phyloP scores from a whole-genome alignment of 2,888 invertebrate species.

The Heliconius ethilla region DNA sequence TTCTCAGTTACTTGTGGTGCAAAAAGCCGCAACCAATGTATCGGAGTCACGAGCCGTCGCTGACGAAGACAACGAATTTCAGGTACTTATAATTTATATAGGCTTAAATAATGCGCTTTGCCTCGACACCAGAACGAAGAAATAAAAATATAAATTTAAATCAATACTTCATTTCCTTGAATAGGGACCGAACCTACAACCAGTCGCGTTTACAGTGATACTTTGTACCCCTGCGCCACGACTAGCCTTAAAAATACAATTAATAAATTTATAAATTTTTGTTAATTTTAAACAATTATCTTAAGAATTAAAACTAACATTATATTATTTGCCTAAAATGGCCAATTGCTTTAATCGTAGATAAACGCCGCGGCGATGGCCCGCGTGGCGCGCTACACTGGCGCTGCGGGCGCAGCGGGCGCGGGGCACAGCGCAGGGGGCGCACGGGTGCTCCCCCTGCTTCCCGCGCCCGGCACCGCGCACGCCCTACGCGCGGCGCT shows the following conservation, averaged over 20 bases:
- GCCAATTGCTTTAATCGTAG: not conserved
- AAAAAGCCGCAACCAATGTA: conserved; percentile 49
- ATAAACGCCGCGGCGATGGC: conserved; percentile 62
- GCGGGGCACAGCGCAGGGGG: conserved; percentile 19
- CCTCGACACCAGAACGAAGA: too few species aligned
- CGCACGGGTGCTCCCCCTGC: conserved; percentile 55
- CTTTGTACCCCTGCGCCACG: too few species aligned
- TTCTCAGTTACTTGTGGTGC: conserved; percentile 56
- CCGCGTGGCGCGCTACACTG: conserved; percentile 72
- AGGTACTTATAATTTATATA: conserved; percentile 50
- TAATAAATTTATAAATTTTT: too few species aligned
- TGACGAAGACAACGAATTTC: conserved; percentile 63
- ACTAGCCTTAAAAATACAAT: too few species aligned
- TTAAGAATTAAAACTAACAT: not conserved
- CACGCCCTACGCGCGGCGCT: conserved; percentile 55
- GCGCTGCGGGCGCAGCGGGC: conserved; percentile 51
- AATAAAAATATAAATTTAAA: too few species aligned
- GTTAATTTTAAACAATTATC: too few species aligned
- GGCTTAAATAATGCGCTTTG: too few species aligned
- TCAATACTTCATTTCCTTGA: too few species aligned
- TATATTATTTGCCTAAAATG: not conserved
- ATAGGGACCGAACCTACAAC: too few species aligned
- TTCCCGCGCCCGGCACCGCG: conserved; percentile 51
- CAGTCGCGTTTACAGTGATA: too few species aligned
- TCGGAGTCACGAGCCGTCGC: conserved; percentile 44